Percentiles rank a stretch among this genome's conserved stretches.
Evolutionary conservation across 2,113 vertebrate species (phyloP).

Genomic region (Pelecanus crispus): DNA sequence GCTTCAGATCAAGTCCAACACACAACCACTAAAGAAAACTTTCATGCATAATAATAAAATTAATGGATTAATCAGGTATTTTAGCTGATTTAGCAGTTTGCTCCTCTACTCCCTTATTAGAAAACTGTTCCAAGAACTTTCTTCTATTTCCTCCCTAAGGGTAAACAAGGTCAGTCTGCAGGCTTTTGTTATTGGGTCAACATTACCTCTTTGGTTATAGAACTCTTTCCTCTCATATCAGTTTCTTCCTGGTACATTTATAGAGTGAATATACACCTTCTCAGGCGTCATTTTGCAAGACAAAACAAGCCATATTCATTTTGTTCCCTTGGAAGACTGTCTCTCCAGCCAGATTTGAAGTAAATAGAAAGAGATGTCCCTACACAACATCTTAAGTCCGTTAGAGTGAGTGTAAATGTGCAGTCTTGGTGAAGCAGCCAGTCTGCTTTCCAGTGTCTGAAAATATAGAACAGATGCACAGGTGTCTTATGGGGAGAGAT

Average conservation of each 20-base stretch:
- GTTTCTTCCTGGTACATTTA: background rate
- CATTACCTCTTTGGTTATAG: background rate
- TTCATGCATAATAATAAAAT: background rate
- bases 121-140: background rate
- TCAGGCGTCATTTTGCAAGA: background rate
- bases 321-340: background rate
- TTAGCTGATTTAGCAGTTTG: background rate
- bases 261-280: background rate
- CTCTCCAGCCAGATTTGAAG: background rate
- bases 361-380: background rate
- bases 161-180: background rate
- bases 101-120: background rate
- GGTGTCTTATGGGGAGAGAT: background rate
- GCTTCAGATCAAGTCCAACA: background rate
- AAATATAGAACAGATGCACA: background rate
- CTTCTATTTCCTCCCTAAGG: background rate
- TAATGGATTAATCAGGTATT: background rate
- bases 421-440: background rate
- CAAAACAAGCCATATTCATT: background rate
- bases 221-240: background rate
- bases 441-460: background rate
- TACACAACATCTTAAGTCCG: background rate
- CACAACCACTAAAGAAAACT: background rate
- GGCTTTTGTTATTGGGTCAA: background rate
- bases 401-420: background rate